Evolutionary conservation across 2,113 vertebrate genomes (phyloP), one percentile per base, ranked within the genome.

Genomic region (Zosterops borbonicus): DNA sequence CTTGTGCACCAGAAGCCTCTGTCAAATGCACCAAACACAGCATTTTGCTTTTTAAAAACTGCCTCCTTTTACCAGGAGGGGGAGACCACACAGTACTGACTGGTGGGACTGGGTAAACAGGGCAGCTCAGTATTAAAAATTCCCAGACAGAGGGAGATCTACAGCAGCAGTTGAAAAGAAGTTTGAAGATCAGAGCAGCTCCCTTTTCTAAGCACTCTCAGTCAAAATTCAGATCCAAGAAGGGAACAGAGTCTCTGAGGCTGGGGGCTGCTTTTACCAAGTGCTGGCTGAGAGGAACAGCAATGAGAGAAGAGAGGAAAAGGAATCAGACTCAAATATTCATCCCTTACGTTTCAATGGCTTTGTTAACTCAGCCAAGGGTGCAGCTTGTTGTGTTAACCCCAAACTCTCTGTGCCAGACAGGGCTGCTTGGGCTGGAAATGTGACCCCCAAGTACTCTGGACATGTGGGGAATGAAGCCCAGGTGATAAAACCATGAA

Each of bases 71-170:
- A 47, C 94, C 96, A 95, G 94, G 85, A 95, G 95, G 73, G 95
- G 95, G 96, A 97, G 95, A 93, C 78, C 90, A 96, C 87, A 92
- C 83, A 62, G 87, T 87, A 8, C 49, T 5, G 78, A 47, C 83
- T 68, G 62, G 15, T 69, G 60, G n/a, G 49, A 83, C 53, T 10
- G 55, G 39, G 88, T 42, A 95, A 95, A 82, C 49, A 75, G 42
- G 49, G 31, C 41, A 70, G 42, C 35, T 18, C 29, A 27, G 41
- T 14, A 49, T 47, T 10, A 77, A 88, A 86, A 59, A 83, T 44
- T 85, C 73, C 35, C 71, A 63, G 44, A 39, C 7, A 85, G 46
- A 29, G 29, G 68, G 71, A 82, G 24, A 88, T 68, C 58, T 41
- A 52, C 75, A 94, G 35, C 27, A 80, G 79, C 46, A 59, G 35